Evolutionary conservation across 2,888 invertebrate species (phyloP).

Genomic region (Microchrysa polita): DNA sequence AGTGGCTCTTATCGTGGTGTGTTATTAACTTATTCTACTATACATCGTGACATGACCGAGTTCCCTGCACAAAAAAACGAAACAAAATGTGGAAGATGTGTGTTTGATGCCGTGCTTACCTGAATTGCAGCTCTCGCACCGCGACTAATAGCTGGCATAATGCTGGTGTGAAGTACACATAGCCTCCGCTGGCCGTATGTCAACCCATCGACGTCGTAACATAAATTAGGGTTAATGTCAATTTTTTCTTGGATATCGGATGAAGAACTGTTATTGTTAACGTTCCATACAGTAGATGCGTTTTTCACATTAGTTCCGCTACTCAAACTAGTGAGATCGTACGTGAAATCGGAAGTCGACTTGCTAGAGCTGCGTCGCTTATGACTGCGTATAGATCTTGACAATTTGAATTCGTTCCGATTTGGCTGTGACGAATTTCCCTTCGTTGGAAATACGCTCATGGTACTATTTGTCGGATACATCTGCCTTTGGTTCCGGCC

Average conservation of each 20-base stretch:
- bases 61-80: slow-evolving; percentile 21
- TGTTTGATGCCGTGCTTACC: slow-evolving; percentile 54
- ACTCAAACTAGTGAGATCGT: slow-evolving; percentile 55
- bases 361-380: slow-evolving; percentile 56
- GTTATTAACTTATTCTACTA: slow-evolving; percentile 4
- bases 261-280: slow-evolving; percentile 49
- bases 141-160: slow-evolving; percentile 64
- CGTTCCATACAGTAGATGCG: slow-evolving; percentile 57
- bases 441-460: background rate
- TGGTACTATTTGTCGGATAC: slow-evolving; percentile 36
- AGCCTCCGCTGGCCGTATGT: slow-evolving; percentile 62
- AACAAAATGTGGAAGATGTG: slow-evolving; percentile 14
- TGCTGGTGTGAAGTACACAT: slow-evolving; percentile 61
- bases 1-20: background rate
- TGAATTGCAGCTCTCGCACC: slow-evolving; percentile 64
- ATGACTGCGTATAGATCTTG: slow-evolving; percentile 58
- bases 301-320: slow-evolving; percentile 57
- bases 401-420: slow-evolving; percentile 54
- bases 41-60: background rate
- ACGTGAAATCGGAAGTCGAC: slow-evolving; percentile 50
- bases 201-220: slow-evolving; percentile 61
- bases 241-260: slow-evolving; percentile 59
- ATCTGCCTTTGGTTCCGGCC: slow-evolving; percentile 51
- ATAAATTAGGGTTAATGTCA: slow-evolving; percentile 63
- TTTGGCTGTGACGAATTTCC: slow-evolving; percentile 1